Evolutionary conservation across 2,113 vertebrate genomes (phyloP).

Genomic region (Zosterops japonicus): DNA sequence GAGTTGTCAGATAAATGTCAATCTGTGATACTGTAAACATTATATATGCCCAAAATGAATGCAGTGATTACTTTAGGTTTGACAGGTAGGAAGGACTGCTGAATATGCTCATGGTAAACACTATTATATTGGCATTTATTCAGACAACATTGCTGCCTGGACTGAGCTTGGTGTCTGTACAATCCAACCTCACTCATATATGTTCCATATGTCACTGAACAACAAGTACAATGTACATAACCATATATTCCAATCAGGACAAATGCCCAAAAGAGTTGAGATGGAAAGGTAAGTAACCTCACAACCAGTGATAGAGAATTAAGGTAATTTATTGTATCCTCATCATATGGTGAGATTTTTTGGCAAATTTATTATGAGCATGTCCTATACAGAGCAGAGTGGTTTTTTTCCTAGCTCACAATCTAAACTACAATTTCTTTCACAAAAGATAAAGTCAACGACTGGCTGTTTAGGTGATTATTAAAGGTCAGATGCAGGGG

Average conservation of each 20-base stretch:
- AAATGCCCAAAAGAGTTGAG: not conserved
- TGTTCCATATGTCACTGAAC: not conserved
- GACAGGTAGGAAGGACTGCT: slow-evolving; percentile 10
- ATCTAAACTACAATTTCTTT: not conserved
- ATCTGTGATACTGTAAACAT: slow-evolving; percentile 4
- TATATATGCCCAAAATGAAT: not conserved
- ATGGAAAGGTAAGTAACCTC: not conserved
- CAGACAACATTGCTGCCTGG: not conserved
- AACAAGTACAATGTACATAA: not conserved
- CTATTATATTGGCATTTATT: slow-evolving; percentile 40
- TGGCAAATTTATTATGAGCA: not conserved
- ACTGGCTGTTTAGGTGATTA: not conserved
- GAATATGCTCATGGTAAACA: not conserved
- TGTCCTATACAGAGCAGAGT: not conserved
- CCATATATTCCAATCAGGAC: not conserved
- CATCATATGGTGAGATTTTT: not conserved
- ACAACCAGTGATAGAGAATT: not conserved
- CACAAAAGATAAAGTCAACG: slow-evolving; percentile 3
- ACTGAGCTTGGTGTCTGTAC: accelerated
- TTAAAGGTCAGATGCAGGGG: slow-evolving; percentile 22
- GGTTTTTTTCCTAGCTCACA: not conserved
- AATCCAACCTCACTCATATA: not conserved
- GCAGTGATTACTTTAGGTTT: not conserved
- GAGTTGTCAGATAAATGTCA: slow-evolving; percentile 49
- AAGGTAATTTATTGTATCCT: not conserved